Evolutionary conservation across 2,797 vertebrate species (phyloP).

Genomic region (Sylvilagus floridanus): DNA sequence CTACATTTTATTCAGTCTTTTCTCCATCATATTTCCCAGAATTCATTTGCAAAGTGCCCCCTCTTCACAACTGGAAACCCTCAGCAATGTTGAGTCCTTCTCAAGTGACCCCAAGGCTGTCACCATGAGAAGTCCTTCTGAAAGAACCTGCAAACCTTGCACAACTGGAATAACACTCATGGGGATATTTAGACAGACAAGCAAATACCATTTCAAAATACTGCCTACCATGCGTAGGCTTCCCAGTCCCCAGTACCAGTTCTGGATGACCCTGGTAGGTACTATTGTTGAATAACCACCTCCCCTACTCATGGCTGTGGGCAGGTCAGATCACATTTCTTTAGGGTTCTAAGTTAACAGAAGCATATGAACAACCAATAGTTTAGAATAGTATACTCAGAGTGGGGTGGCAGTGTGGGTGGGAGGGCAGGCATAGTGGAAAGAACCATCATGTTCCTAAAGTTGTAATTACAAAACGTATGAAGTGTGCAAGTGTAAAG

Average conservation of each 20-base stretch:
- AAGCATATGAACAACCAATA: neutral
- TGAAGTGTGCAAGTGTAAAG: no score
- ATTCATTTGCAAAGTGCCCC: constrained; percentile 62
- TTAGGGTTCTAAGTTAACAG: neutral
- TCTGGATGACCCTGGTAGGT: neutral
- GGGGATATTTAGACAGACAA: constrained; percentile 84
- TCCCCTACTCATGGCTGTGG: neutral
- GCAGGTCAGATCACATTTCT: neutral
- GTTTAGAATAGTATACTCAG: neutral
- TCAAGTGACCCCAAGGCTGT: constrained; percentile 73
- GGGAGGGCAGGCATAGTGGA: no score
- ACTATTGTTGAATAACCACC: neutral
- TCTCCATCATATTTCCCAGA: neutral
- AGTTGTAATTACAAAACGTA: no score
- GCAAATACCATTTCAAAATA: constrained; percentile 81
- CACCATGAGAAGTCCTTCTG: constrained; percentile 79
- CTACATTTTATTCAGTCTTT: neutral
- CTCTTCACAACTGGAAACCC: constrained; percentile 78
- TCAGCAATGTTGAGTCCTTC: constrained; percentile 82
- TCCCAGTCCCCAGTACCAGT: neutral
- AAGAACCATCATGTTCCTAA: no score
- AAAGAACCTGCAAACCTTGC: constrained; percentile 85
- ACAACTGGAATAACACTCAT: constrained; percentile 75
- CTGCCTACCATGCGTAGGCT: constrained; percentile 51
- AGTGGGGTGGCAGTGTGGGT: no score